Conservation (phyloP, 2,113 vertebrate genomes). For the Isichthys henryi region DNA sequence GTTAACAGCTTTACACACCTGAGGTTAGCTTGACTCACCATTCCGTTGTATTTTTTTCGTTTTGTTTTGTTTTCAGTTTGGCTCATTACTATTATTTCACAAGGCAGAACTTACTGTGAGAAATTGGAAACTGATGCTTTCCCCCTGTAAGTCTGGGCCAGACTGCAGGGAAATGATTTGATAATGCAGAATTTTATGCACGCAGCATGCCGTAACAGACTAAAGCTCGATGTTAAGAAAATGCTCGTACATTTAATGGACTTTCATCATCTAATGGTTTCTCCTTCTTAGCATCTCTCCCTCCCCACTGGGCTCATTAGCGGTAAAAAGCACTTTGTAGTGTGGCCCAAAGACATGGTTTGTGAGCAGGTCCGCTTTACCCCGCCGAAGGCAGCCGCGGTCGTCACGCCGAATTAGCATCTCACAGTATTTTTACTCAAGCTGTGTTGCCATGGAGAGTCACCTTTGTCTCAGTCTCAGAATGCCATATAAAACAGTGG, state of each 20-base stretch:
- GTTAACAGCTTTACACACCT: background rate
- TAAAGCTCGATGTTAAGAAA: conserved; percentile 25
- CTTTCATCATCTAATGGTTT: conserved; percentile 20
- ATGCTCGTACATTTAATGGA: background rate
- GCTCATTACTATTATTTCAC: background rate
- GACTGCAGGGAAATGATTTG: background rate
- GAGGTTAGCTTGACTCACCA: background rate
- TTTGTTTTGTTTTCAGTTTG: background rate
- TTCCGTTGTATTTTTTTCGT: background rate
- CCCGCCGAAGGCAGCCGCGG: background rate
- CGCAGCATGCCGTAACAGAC: conserved; percentile 12
- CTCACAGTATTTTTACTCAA: conserved; percentile 26
- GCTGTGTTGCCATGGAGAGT: conserved; percentile 27
- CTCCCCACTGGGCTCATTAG: conserved; percentile 8
- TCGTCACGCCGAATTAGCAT: conserved; percentile 23
- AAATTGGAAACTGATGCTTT: background rate
- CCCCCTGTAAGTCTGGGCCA: background rate
- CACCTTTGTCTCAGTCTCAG: background rate
- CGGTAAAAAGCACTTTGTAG: background rate
- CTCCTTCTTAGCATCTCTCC: background rate
- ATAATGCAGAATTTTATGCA: background rate
- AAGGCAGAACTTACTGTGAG: background rate
- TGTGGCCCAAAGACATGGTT: background rate
- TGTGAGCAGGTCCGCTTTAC: background rate
- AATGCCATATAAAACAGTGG: background rate